phyloP scores from a whole-genome alignment of 2,888 invertebrate species.

The Unio delphinus region DNA sequence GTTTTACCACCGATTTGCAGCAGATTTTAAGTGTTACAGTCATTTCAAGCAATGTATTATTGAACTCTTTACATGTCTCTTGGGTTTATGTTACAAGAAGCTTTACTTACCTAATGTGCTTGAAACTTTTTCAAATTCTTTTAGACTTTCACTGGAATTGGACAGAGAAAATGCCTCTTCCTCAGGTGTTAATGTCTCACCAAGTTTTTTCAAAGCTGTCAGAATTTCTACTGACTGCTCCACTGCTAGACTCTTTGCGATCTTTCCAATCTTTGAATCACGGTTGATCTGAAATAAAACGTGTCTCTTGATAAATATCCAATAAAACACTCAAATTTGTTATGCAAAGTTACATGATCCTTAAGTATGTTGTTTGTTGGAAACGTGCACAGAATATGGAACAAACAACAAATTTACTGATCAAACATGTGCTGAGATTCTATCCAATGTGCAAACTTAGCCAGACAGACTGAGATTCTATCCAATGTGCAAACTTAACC shows the following conservation, averaged over 20 bases:
- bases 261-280: slow-evolving; percentile 78
- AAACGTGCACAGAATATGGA: no score
- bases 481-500: no score
- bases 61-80: neutral
- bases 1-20: neutral
- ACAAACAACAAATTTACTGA: no score
- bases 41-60: neutral
- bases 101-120: slow-evolving; percentile 59
- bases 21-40: neutral
- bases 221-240: slow-evolving; percentile 75
- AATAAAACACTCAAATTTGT: neutral
- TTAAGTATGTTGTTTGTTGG: neutral
- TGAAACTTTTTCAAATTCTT: slow-evolving; percentile 72
- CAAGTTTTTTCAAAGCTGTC: slow-evolving; percentile 73
- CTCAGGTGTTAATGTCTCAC: slow-evolving; percentile 68
- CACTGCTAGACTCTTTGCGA: slow-evolving; percentile 73
- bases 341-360: neutral
- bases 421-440: no score
- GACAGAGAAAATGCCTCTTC: slow-evolving; percentile 71
- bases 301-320: neutral
- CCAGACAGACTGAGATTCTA: no score
- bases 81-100: neutral
- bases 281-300: slow-evolving; percentile 72
- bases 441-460: no score
- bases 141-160: slow-evolving; percentile 69